These are phyloP conservation scores for Equus quagga DNA, from an alignment of 2,113 vertebrate genomes.

Conservation along the genomic window DNA sequence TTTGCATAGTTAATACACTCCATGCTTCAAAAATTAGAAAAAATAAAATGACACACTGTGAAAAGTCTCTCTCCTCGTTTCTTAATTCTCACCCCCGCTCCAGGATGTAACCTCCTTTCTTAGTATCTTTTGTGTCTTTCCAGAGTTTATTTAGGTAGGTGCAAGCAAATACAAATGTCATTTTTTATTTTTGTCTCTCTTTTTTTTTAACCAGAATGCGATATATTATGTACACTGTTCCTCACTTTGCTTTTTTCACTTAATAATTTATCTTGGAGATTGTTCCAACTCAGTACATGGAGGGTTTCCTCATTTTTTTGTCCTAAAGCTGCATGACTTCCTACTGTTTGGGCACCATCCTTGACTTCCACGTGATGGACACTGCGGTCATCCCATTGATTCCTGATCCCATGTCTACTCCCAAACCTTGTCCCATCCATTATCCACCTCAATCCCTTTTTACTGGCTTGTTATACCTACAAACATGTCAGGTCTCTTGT, in stretches of 20 bases:
- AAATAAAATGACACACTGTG: neutral
- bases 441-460: neutral
- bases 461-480: neutral
- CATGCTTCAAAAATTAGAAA: neutral
- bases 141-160: neutral
- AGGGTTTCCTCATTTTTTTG: neutral
- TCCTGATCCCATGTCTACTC: neutral
- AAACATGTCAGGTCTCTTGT: neutral
- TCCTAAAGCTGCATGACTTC: neutral
- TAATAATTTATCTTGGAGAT: neutral
- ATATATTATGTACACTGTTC: neutral
- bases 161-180: neutral
- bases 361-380: neutral
- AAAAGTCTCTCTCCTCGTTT: neutral
- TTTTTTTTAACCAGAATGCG: neutral
- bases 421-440: neutral
- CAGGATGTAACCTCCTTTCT: neutral
- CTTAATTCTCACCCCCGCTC: neutral
- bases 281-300: neutral
- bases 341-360: neutral
- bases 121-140: neutral
- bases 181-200: constrained; percentile 6
- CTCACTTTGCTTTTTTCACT: neutral
- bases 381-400: neutral
- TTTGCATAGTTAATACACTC: neutral